Base-by-base conservation (phyloP, 2,797 vertebrate species). In the Megaceryle alcyon region DNA sequence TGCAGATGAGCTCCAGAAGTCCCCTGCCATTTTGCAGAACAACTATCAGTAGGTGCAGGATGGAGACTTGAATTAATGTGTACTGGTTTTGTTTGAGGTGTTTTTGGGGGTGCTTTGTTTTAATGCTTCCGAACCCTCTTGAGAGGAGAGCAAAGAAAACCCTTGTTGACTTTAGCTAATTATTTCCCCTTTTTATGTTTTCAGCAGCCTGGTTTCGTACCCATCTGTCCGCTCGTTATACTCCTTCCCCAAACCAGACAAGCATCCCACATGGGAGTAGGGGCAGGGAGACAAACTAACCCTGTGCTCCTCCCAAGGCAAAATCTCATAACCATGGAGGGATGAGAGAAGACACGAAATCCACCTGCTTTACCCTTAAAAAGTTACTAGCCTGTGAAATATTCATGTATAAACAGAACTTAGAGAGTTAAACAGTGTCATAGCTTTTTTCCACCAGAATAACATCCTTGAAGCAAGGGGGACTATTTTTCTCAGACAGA, bases 11-110 rank as follows among this genome's bases (percentile, higher is more conserved):
- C 92, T 91, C 44, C 72, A 61, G 76, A 76, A 95, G 72, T 72
- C 72, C 64, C 41, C 53, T n/a, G 82, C 88, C 82, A 93, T 78
- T 95, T 91, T 85, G 65, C 60, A 91, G 64, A 92, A 56, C 68
- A 57, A 92, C 57, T 14, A 46, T 75, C 68, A 63, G 51, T 63
- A 70, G 79, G 41, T 86, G 88, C 51, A 90, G 29, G 39, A 85
- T 3, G 29, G 31, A 91, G 39, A 39, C 14, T 54, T 68, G 3
- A 1, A 57, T 0, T 4, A 71, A 88, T 8, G 6, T 59, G 35
- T 8, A 46, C 35, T 93, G 39, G 39, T 41, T 41, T 41, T 41
- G 39, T 41, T 68, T 9, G 0, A 0, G 8, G 13, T 15, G 35
- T 51, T 51, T 49, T 51, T 28, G 19, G 17, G 12, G 1, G 6